These are phyloP conservation scores for Anolis apletophallus DNA, from an alignment of 2,797 vertebrate genomes.

Conservation along the genomic window DNA sequence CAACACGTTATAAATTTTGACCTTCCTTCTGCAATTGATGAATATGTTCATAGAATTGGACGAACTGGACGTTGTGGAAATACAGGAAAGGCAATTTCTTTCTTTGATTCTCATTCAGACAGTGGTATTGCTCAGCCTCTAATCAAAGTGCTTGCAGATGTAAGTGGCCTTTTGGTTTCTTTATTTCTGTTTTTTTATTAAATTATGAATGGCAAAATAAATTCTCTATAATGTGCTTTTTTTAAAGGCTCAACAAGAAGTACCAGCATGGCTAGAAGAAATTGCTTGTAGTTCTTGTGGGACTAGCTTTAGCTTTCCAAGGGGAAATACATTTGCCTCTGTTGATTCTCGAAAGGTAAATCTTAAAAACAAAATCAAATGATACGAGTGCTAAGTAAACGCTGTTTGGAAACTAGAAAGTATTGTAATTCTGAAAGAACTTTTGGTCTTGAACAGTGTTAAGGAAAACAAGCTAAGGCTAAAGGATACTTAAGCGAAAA, in stretches of 20 bases:
- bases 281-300: conserved; percentile 77
- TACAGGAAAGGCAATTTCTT: conserved; percentile 87
- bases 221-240: conserved; percentile 18
- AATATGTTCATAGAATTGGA: conserved; percentile 95
- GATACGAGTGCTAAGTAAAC: background rate
- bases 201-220: background rate
- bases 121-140: conserved; percentile 80
- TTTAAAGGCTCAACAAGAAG: conserved; percentile 90
- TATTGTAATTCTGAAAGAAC: background rate
- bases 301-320: conserved; percentile 58
- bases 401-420: background rate
- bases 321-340: conserved; percentile 74
- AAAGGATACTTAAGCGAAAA: background rate
- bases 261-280: conserved; percentile 92
- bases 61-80: conserved; percentile 96
- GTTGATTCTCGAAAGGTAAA: conserved; percentile 84
- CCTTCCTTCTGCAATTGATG: conserved; percentile 88
- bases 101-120: conserved; percentile 84
- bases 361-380: conserved; percentile 11
- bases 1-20: conserved; percentile 96
- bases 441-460: background rate
- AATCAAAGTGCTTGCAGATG: conserved; percentile 87
- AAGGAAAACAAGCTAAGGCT: background rate
- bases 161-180: conserved; percentile 71
- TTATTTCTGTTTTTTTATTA: conserved; percentile 4